Evolutionary conservation across 1,140 invertebrate genomes (phyloP).

Genomic region (Babylonia areolata): DNA sequence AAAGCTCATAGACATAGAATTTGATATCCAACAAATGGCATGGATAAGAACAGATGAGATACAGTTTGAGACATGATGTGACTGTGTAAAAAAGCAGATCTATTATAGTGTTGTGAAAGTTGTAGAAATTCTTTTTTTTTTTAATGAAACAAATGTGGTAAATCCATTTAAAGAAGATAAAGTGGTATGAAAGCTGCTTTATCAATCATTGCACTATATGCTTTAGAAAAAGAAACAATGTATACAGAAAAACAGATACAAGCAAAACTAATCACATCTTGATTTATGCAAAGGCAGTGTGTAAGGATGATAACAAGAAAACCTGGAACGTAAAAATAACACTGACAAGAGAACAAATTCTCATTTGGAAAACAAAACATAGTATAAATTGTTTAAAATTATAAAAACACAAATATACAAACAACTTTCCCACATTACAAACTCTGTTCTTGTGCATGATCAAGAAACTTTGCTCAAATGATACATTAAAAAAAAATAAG

Average conservation of each 20-base stretch:
- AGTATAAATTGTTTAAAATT: background rate
- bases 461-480: background rate
- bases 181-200: background rate
- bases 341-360: background rate
- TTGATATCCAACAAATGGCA: background rate
- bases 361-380: background rate
- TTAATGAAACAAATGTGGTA: background rate
- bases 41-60: background rate
- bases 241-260: background rate
- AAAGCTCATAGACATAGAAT: background rate
- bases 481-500: too few relatives aligned
- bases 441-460: background rate
- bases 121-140: background rate
- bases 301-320: conserved; percentile 2
- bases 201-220: conserved; percentile 4
- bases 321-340: conserved; percentile 7
- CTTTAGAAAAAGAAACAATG: background rate
- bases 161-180: background rate
- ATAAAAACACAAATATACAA: background rate
- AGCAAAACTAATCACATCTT: background rate
- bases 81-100: conserved; percentile 24
- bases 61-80: background rate
- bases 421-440: background rate
- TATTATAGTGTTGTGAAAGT: background rate
- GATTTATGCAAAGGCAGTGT: conserved; percentile 14